These are phyloP conservation scores for Triops cancriformis DNA, from an alignment of 1,140 invertebrate species.

Conservation along the genomic window DNA sequence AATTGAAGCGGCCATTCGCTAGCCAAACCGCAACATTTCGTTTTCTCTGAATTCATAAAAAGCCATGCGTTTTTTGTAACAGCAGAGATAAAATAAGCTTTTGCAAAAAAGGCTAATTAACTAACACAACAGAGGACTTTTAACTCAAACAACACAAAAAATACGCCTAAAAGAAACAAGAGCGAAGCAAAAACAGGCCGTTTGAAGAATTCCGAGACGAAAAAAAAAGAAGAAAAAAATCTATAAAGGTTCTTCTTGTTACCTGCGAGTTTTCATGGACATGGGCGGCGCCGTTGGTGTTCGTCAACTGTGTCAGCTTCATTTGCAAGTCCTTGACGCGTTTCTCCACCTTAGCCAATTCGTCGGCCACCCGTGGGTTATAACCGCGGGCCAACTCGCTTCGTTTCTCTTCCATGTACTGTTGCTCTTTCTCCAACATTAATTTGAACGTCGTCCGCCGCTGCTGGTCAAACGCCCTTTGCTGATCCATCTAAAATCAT, in stretches of 20 bases:
- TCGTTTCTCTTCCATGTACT: slow-evolving; percentile 61
- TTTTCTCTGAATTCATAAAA: slow-evolving; percentile 20
- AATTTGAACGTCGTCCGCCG: slow-evolving; percentile 64
- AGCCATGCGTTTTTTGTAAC: background rate
- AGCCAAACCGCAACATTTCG: slow-evolving; percentile 36
- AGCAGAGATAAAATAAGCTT: background rate
- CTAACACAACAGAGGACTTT: too few relatives aligned
- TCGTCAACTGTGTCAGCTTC: slow-evolving; percentile 40
- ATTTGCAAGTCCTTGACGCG: slow-evolving; percentile 53
- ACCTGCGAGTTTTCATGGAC: slow-evolving; percentile 16
- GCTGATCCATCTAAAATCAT: slow-evolving; percentile 58
- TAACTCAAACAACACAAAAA: background rate
- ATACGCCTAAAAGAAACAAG: background rate
- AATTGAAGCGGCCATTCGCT: slow-evolving; percentile 26
- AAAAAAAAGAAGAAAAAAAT: background rate
- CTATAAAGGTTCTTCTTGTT: slow-evolving; percentile 20
- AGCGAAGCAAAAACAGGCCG: slow-evolving; percentile 25
- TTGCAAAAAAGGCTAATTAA: too few relatives aligned
- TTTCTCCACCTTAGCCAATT: slow-evolving; percentile 51
- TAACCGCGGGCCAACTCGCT: slow-evolving; percentile 47
- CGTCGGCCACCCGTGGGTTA: slow-evolving; percentile 43
- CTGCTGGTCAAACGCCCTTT: slow-evolving; percentile 61
- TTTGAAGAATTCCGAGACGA: slow-evolving; percentile 30
- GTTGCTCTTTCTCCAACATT: slow-evolving; percentile 70
- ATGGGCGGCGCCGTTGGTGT: slow-evolving; percentile 15